Base-by-base conservation (phyloP, 2,888 invertebrate species). In the Drosophila pseudotalamancana region DNA sequence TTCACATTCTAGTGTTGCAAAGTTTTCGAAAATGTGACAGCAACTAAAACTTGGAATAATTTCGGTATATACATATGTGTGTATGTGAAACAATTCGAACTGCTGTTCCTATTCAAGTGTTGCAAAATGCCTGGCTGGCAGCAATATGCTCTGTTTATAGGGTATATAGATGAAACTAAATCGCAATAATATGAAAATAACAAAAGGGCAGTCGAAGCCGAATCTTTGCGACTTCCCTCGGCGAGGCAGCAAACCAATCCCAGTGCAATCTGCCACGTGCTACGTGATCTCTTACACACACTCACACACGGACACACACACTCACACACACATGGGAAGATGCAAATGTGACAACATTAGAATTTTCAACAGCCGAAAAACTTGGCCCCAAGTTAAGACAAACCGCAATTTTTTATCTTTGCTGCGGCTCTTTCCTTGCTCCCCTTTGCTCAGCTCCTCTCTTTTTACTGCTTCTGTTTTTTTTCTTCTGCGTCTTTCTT, bases 341-440 rank as follows among this genome's bases (percentile, higher is more conserved):
- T 85, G 80, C 86, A 84, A 85, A 86, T 83, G 86, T 84, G 86
- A 70, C 83, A 83, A 82, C 86, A 87, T 87, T 90, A 90, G 89
- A 88, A 88, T 90, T 89, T 90, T 89, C 90, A 90, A 89, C 89
- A 88, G 79, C 73, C 77, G 50, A 29, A 59, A 77, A 73, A 73
- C 54, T 68, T 77, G 50, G 65, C 72, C 76, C 76, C 72, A 73
- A 51, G 40, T 68, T 46, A 73, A 63, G 75, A 69, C 49, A 74
- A 82, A 75, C 88, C 88, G 77, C 70, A 70, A 73, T 74, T 82
- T 72, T 74, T 80, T 84, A 79, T 78, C 81, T 79, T 63, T 62
- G 64, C 59, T 68, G 56, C 51, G 51, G 43, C 65, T 66, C 42
- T 35, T 51, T 35, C 18, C 9, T 29, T 19, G 1, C 3, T 21